phyloP scores from a whole-genome alignment of 2,113 vertebrate genomes.

The Eupsittula cactorum region DNA sequence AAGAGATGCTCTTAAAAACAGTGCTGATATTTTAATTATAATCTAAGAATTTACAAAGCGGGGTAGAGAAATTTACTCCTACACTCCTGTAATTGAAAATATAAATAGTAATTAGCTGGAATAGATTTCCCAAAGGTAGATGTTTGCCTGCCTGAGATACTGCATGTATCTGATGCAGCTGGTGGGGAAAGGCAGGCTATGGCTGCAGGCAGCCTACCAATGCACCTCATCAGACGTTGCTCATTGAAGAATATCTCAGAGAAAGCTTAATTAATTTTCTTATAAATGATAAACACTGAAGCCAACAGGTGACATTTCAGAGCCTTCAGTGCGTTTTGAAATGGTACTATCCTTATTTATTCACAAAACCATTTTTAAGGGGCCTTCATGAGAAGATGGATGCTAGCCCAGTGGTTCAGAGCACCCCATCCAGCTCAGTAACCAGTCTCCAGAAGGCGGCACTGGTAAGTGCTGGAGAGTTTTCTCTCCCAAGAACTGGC shows the following conservation, averaged over 20 bases:
- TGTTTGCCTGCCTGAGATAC: neutral
- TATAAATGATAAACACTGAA: neutral
- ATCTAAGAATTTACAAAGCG: neutral
- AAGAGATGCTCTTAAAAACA: neutral
- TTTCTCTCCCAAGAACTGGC: neutral
- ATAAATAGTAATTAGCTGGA: neutral
- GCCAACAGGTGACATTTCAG: neutral
- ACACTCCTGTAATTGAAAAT: neutral
- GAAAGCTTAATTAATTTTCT: neutral
- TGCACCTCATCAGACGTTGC: neutral
- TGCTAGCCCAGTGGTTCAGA: neutral
- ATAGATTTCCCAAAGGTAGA: neutral
- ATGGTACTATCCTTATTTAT: neutral
- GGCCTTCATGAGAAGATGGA: neutral
- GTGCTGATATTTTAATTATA: neutral
- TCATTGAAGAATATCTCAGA: neutral
- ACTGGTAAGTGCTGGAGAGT: neutral
- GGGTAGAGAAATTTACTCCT: neutral
- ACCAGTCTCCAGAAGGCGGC: neutral
- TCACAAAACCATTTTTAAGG: neutral
- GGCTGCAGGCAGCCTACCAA: neutral
- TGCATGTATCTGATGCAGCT: neutral
- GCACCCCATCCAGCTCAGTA: neutral
- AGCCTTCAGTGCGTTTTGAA: neutral
- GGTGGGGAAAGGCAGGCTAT: neutral